Evolutionary conservation across 2,888 invertebrate genomes (phyloP).

Genomic region (Mesochorus sp.): DNA sequence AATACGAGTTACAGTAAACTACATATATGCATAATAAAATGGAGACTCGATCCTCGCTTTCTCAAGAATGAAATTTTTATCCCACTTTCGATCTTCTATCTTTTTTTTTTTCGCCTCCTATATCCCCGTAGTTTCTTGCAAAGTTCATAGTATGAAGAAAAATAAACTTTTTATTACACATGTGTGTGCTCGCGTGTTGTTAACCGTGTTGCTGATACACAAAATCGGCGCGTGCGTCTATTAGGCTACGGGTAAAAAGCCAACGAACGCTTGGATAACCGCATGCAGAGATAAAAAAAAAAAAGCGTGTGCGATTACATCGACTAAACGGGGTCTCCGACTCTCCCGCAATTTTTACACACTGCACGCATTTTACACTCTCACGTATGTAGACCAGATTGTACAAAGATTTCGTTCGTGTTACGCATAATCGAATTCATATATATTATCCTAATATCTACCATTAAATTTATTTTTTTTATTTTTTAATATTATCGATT

Average conservation of each 20-base stretch:
- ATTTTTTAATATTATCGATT: background rate
- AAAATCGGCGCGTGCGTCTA: slow-evolving; percentile 20
- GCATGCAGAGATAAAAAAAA: slow-evolving; percentile 39
- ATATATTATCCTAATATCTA: too few relatives aligned
- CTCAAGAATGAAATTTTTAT: background rate
- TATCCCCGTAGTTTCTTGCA: slow-evolving; percentile 6
- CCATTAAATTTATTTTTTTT: background rate
- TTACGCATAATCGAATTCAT: too few relatives aligned
- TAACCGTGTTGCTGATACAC: slow-evolving; percentile 23
- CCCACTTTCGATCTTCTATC: background rate
- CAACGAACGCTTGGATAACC: slow-evolving; percentile 55
- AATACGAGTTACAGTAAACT: background rate
- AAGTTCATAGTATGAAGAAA: slow-evolving; percentile 12
- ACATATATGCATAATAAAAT: background rate
- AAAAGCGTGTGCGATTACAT: slow-evolving; percentile 51
- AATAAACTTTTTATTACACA: background rate
- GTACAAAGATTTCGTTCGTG: too few relatives aligned
- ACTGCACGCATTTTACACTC: background rate
- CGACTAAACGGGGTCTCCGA: slow-evolving; percentile 54
- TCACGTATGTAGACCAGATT: background rate
- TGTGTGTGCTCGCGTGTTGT: slow-evolving; percentile 3
- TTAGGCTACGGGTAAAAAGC: slow-evolving; percentile 35
- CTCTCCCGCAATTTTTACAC: slow-evolving; percentile 43
- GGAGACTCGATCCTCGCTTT: slow-evolving; percentile 18
- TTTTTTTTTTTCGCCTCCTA: background rate